Percentiles rank a stretch among this genome's conserved stretches.
Evolutionary conservation across 1,140 invertebrate genomes (phyloP).

Genomic region (Aphelenchoides avenae): DNA sequence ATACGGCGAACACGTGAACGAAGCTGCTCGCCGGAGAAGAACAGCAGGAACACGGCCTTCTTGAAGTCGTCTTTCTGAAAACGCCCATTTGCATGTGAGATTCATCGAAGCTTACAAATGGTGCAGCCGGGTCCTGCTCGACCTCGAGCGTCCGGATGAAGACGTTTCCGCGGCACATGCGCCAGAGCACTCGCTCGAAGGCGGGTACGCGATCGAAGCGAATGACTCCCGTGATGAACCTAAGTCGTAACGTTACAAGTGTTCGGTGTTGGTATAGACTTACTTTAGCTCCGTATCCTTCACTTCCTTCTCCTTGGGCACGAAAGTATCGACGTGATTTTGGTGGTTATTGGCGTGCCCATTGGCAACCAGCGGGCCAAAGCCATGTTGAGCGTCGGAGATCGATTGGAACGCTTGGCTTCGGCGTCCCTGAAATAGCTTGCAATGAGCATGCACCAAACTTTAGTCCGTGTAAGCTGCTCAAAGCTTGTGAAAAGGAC

Average conservation of each 20-base stretch:
- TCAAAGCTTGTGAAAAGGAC: constrained; percentile 20
- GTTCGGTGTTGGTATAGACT: constrained; percentile 5
- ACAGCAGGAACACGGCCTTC: constrained; percentile 62
- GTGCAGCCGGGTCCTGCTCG: constrained; percentile 28
- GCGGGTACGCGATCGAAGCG: constrained; percentile 24
- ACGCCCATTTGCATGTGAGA: not conserved
- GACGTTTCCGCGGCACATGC: constrained; percentile 53
- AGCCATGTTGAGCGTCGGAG: constrained; percentile 29
- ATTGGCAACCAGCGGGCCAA: constrained; percentile 22
- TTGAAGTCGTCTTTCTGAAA: constrained; percentile 20
- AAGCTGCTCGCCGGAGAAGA: constrained; percentile 65
- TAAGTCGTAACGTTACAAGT: constrained; percentile 9
- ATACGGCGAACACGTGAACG: constrained; percentile 63
- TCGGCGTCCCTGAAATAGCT: constrained; percentile 15
- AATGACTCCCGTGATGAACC: constrained; percentile 51
- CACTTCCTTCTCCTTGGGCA: constrained; percentile 17
- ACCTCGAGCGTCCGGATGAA: constrained; percentile 46
- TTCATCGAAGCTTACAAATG: constrained; percentile 15
- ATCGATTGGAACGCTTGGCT: constrained; percentile 24
- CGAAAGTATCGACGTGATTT: not conserved
- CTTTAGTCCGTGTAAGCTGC: too few relatives aligned
- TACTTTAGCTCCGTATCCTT: constrained; percentile 28
- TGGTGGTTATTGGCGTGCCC: constrained; percentile 15
- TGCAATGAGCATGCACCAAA: too few relatives aligned
- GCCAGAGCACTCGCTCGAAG: constrained; percentile 56